Evolutionary conservation across 2,797 vertebrate genomes (phyloP).

Genomic region (Coilia nasus): DNA sequence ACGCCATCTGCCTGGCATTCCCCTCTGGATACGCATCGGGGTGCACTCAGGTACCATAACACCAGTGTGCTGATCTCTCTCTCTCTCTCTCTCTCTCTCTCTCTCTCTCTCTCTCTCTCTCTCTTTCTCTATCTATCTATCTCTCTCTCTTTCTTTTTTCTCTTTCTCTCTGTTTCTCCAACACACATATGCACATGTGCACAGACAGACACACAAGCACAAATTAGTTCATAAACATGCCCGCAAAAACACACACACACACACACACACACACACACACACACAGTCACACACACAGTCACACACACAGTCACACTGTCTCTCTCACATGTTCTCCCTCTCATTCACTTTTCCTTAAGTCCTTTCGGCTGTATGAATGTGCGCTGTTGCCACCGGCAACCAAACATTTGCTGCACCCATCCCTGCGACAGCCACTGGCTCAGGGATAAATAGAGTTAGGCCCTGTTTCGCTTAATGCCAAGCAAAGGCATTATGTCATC

Average conservation of each 20-base stretch:
- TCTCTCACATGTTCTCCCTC: background rate
- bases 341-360: background rate
- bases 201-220: too few relatives aligned
- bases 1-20: conserved; percentile 87
- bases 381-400: conserved; percentile 15
- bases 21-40: conserved; percentile 95
- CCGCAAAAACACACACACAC: background rate
- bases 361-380: conserved; percentile 15
- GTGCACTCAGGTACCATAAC: conserved; percentile 77
- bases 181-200: too few relatives aligned
- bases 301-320: too few relatives aligned
- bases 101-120: too few relatives aligned
- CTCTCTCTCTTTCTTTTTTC: too few relatives aligned
- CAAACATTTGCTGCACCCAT: background rate
- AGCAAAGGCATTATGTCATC: conserved; percentile 14
- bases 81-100: too few relatives aligned
- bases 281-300: background rate
- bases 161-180: too few relatives aligned
- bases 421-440: background rate
- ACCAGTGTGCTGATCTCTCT: too few relatives aligned
- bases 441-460: background rate
- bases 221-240: background rate
- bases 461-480: conserved; percentile 11
- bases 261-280: background rate
- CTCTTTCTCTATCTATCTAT: too few relatives aligned